Evolutionary conservation across 2,888 invertebrate genomes (phyloP), one percentile per base, ranked within the genome.

Genomic region (Tiliacea aurago): DNA sequence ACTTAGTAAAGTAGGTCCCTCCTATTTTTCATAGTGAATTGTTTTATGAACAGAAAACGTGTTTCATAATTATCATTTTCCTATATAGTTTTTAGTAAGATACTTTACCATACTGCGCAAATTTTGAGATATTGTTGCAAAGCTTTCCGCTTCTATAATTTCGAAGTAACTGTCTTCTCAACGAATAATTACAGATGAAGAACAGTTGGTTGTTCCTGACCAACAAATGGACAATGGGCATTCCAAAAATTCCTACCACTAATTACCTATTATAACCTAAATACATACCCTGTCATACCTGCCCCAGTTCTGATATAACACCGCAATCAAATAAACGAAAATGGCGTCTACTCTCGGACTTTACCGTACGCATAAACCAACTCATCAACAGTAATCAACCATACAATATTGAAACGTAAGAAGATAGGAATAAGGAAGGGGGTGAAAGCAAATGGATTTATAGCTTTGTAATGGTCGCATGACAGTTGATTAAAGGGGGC

Each of bases 401-500:
- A 85, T 53, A 49, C 51, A 0, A 90, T 84, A 84, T 59, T 83
- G 58, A 76, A 84, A 87, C 78, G 81, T 91, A 83, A 28, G 0
- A 0, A 0, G 0, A 18, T 15, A 4, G 4, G 0, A 41, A 76
- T 75, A 85, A 76, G 58, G 76, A 49, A 56, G 62, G 28, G 4
- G 53, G 41, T 43, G 62, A 67, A 18, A 10, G 82, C 28, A 80
- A 41, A 76, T 72, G 70, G 85, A 86, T 86, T 91, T 90, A 94
- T 94, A 93, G 94, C 92, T 91, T 91, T 91, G 93, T 92, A 93
- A 92, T 90, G 93, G 90, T 91, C 91, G 91, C 91, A 91, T 94
- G 96, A 95, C 96, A 96, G 95, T 96, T 96, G 96, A 96, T 96
- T 96, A 96, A 96, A 96, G 93, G 96, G 95, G 93, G 90, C 96